These are phyloP conservation scores for Polymixis lichenea DNA, from an alignment of 2,888 invertebrate species.

Conservation along the genomic window DNA sequence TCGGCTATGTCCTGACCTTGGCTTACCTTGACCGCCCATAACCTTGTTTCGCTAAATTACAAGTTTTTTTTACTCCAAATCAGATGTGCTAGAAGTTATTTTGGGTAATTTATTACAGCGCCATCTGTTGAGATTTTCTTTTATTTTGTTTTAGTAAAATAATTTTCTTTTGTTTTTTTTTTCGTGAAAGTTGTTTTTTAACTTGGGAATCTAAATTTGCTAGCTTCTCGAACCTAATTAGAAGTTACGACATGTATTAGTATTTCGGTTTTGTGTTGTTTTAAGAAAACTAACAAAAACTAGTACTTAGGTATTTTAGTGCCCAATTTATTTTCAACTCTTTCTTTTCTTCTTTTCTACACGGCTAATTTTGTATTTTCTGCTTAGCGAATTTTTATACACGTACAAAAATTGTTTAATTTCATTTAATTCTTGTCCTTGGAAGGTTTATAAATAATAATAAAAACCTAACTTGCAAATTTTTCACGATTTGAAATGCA, in stretches of 20 bases:
- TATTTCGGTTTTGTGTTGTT: not conserved
- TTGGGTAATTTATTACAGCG: constrained; percentile 46
- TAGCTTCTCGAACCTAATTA: not conserved
- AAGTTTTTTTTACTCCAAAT: constrained; percentile 63
- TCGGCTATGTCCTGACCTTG: constrained; percentile 70
- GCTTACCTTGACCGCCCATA: constrained; percentile 77
- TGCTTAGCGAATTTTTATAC: not conserved
- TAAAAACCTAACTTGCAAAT: not conserved
- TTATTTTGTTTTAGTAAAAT: not conserved
- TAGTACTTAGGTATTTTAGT: not conserved
- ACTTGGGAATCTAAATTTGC: not conserved
- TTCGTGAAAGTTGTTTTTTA: not conserved
- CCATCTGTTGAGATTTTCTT: constrained; percentile 65
- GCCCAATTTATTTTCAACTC: not conserved
- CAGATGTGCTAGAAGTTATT: constrained; percentile 73
- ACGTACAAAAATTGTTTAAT: not conserved
- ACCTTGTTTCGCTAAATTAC: constrained; percentile 67
- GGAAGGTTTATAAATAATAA: not conserved
- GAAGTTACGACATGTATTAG: not conserved
- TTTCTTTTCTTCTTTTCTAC: not conserved
- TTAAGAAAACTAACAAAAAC: not conserved
- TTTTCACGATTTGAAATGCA: not conserved
- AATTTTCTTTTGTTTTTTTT: not conserved
- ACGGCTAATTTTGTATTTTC: too few species aligned
- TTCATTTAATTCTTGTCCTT: not conserved